These are phyloP conservation scores for Sturnus vulgaris DNA, from an alignment of 2,113 vertebrate species.

Conservation along the genomic window DNA sequence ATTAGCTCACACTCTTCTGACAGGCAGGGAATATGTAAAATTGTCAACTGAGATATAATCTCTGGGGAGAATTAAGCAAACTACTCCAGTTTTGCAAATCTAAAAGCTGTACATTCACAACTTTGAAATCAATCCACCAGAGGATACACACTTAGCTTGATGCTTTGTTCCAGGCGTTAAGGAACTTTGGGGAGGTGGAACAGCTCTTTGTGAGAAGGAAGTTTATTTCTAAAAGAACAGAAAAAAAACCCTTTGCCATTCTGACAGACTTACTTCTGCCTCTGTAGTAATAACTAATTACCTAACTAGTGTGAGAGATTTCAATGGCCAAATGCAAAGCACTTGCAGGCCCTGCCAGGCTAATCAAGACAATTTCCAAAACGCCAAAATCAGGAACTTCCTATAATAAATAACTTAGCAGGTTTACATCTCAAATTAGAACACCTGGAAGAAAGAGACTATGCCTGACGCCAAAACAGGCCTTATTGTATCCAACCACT, in stretches of 20 bases:
- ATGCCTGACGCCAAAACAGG: constrained; percentile 19
- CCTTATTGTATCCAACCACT: constrained; percentile 13
- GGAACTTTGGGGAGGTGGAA: neutral
- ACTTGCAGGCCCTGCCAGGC: constrained; percentile 29
- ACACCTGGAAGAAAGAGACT: constrained; percentile 62
- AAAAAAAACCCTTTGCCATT: neutral
- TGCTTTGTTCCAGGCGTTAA: neutral
- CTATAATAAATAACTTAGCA: constrained; percentile 67
- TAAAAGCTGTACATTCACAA: neutral
- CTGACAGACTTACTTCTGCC: constrained; percentile 23
- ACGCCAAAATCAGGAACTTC: constrained; percentile 61
- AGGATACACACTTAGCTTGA: neutral
- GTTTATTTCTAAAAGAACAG: constrained; percentile 12
- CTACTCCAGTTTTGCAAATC: neutral
- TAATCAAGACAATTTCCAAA: constrained; percentile 66
- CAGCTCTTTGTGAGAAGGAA: neutral
- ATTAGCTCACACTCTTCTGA: neutral
- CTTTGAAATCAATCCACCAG: neutral
- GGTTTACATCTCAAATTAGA: constrained; percentile 66
- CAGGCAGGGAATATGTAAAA: neutral
- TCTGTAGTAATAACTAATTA: constrained; percentile 57
- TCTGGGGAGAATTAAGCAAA: constrained; percentile 27
- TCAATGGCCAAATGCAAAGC: constrained; percentile 43
- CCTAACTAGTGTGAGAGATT: neutral
- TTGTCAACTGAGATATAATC: neutral